Evolutionary conservation across 2,797 vertebrate genomes (phyloP).

Genomic region (Tapera naevia): DNA sequence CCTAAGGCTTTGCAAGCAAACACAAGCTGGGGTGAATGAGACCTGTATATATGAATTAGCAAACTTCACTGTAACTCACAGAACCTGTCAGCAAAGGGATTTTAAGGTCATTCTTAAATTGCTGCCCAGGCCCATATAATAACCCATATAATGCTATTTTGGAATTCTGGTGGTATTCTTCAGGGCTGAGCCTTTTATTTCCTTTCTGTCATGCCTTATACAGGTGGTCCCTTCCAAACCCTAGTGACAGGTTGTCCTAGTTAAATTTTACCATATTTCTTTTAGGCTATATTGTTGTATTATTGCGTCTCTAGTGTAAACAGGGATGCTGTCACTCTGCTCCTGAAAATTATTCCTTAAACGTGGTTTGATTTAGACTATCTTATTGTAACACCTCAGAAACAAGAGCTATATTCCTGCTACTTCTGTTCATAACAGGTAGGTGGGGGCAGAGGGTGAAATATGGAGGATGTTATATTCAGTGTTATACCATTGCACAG

Average conservation of each 20-base stretch:
- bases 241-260: too few relatives aligned
- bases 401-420: background rate
- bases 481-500: background rate
- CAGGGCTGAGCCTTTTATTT: background rate
- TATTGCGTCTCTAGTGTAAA: background rate
- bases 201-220: background rate
- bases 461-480: background rate
- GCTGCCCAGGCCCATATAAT: background rate
- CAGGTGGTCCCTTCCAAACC: background rate
- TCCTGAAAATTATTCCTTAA: background rate
- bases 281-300: background rate
- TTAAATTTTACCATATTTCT: background rate
- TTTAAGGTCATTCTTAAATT: background rate
- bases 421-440: background rate
- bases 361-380: background rate
- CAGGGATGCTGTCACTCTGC: accelerated
- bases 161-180: background rate
- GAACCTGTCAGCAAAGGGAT: background rate
- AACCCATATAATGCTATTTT: background rate
- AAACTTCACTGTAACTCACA: background rate
- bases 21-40: background rate
- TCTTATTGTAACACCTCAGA: background rate
- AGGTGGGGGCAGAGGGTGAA: slow-evolving; percentile 28
- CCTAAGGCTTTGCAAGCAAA: slow-evolving; percentile 11
- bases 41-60: background rate